Conservation (phyloP, 2,797 vertebrate genomes). For the Petrocephalus sullivani region DNA sequence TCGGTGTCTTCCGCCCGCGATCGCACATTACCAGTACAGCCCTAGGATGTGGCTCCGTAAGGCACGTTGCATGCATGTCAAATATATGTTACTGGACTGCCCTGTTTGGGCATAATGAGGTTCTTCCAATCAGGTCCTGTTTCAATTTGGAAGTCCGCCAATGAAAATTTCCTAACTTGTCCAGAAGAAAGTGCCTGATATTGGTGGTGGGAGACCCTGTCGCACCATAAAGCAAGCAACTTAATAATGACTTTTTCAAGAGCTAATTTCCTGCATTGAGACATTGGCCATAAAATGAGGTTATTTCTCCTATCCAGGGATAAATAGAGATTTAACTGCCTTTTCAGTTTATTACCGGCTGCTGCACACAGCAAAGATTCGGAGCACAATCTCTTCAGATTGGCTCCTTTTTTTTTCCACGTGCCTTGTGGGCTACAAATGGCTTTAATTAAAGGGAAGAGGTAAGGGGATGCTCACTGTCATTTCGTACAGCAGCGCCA, state of each 20-base stretch:
- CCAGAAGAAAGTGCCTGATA: conserved; percentile 38
- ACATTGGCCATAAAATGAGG: conserved; percentile 57
- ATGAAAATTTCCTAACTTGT: conserved; percentile 35
- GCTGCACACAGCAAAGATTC: conserved; percentile 47
- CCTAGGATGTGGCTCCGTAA: not conserved
- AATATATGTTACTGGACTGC: not conserved
- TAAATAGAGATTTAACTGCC: conserved; percentile 67
- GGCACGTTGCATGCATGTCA: not conserved
- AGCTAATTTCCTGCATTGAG: conserved; percentile 67
- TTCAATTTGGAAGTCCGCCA: conserved; percentile 47
- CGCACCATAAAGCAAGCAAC: conserved; percentile 62
- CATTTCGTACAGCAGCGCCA: conserved; percentile 6
- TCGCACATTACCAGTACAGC: not conserved
- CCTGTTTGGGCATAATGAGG: conserved; percentile 21
- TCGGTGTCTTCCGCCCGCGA: not conserved
- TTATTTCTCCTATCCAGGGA: conserved; percentile 64
- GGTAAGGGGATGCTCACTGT: conserved; percentile 6
- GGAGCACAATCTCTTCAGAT: conserved; percentile 33
- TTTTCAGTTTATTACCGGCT: conserved; percentile 58
- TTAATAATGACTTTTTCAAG: conserved; percentile 71
- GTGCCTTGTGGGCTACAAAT: conserved; percentile 29
- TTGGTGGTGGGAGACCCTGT: conserved; percentile 57
- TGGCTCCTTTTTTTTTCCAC: not conserved
- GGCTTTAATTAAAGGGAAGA: conserved; percentile 24
- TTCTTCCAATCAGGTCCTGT: conserved; percentile 36